phyloP scores from a whole-genome alignment of 2,113 vertebrate species.

The Hylia prasina region DNA sequence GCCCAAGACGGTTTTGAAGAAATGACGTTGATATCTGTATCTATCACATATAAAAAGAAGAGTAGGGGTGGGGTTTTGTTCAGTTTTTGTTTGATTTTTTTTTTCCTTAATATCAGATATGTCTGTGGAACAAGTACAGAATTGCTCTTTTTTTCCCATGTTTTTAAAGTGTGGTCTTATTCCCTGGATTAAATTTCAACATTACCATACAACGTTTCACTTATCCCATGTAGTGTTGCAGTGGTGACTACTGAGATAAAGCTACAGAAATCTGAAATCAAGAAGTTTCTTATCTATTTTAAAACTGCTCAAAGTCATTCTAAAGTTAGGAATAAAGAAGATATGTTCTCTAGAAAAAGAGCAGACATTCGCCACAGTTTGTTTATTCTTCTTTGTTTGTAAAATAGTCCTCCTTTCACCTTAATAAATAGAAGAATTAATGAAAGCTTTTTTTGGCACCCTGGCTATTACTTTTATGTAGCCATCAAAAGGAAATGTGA shows the following conservation, averaged over 20 bases:
- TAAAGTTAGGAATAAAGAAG: neutral
- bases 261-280: neutral
- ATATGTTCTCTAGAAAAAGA: neutral
- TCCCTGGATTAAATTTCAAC: neutral
- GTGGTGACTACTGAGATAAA: neutral
- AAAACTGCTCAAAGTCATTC: neutral
- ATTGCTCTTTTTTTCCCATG: neutral
- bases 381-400: conserved; percentile 27
- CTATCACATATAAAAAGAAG: neutral
- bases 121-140: neutral
- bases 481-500: conserved; percentile 41
- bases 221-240: neutral
- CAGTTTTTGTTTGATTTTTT: neutral
- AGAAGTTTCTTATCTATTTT: neutral
- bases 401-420: conserved; percentile 32
- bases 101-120: neutral
- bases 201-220: neutral
- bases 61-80: neutral
- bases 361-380: neutral
- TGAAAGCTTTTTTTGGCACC: conserved; percentile 24
- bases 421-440: conserved; percentile 56
- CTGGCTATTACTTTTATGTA: conserved; percentile 35
- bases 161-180: neutral
- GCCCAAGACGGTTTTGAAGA: neutral
- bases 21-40: neutral